phyloP scores from a whole-genome alignment of 2,888 invertebrate genomes.

The Heliconius ismenius region DNA sequence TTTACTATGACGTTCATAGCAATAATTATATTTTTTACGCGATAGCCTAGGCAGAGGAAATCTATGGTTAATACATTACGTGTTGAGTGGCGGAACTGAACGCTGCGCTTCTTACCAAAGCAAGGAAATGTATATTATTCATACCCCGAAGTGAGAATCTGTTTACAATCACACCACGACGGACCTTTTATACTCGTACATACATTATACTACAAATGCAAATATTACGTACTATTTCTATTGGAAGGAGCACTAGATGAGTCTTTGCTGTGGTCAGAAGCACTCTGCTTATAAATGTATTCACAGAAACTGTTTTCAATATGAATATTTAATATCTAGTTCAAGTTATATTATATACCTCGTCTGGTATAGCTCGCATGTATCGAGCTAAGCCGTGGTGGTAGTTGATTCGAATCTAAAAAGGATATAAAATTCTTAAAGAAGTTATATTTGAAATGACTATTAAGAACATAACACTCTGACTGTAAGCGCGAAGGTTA shows the following conservation, averaged over 20 bases:
- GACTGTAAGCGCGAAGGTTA: too few species aligned
- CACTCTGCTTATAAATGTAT: neutral
- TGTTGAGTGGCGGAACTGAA: neutral
- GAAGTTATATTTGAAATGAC: too few species aligned
- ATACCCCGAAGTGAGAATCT: too few species aligned
- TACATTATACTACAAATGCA: neutral
- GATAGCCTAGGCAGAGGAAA: neutral
- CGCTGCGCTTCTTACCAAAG: too few species aligned
- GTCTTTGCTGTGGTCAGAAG: slow-evolving; percentile 14
- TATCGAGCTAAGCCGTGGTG: too few species aligned
- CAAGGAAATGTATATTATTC: too few species aligned
- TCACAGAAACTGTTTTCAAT: slow-evolving; percentile 8
- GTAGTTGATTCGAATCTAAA: too few species aligned
- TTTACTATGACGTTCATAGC: neutral
- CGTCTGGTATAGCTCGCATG: too few species aligned
- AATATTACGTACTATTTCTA: neutral
- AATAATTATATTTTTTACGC: neutral
- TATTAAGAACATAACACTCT: too few species aligned
- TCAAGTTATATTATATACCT: neutral
- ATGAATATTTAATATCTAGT: slow-evolving; percentile 12
- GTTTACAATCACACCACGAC: too few species aligned
- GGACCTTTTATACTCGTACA: too few species aligned
- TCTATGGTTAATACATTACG: neutral
- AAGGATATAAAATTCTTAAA: too few species aligned
- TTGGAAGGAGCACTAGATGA: slow-evolving; percentile 10